Conservation (phyloP, 2,797 vertebrate species). For the Pygocentrus nattereri region DNA sequence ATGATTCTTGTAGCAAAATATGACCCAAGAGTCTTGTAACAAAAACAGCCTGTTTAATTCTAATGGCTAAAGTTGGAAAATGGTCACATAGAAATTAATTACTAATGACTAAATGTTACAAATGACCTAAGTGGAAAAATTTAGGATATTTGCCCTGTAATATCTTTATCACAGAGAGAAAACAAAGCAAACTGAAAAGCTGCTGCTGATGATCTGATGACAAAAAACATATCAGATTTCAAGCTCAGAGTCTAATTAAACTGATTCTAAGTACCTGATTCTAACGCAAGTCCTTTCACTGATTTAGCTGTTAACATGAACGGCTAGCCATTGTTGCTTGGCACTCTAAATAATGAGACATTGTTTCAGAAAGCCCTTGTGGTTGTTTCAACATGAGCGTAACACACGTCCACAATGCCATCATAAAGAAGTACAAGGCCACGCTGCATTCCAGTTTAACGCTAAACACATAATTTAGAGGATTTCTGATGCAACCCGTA, state of each 20-base stretch:
- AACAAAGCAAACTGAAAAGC: neutral
- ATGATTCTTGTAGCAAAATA: too few species aligned
- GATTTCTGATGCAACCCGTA: slow-evolving; percentile 9
- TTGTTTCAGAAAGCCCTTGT: slow-evolving; percentile 36
- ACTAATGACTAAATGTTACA: too few species aligned
- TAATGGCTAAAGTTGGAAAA: too few species aligned
- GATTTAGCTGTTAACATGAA: slow-evolving; percentile 49
- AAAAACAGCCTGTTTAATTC: too few species aligned
- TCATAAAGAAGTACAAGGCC: slow-evolving; percentile 39
- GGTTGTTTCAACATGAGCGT: slow-evolving; percentile 37
- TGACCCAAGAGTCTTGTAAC: too few species aligned
- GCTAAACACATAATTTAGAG: slow-evolving; percentile 24
- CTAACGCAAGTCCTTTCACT: slow-evolving; percentile 6
- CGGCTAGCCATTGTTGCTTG: slow-evolving; percentile 31
- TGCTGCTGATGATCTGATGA: neutral
- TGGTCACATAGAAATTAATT: too few species aligned
- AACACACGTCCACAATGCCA: slow-evolving; percentile 32
- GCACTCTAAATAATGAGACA: slow-evolving; percentile 57
- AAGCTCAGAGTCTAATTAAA: slow-evolving; percentile 33
- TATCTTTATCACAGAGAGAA: too few species aligned
- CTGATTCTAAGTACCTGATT: slow-evolving; percentile 16
- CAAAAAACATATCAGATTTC: slow-evolving; percentile 11
- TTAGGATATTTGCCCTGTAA: too few species aligned
- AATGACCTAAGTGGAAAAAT: too few species aligned
- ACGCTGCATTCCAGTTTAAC: slow-evolving; percentile 7